Evolutionary conservation across 2,888 invertebrate species (phyloP), one percentile per base, ranked within the genome.

Genomic region (Tenthredo mesomela): DNA sequence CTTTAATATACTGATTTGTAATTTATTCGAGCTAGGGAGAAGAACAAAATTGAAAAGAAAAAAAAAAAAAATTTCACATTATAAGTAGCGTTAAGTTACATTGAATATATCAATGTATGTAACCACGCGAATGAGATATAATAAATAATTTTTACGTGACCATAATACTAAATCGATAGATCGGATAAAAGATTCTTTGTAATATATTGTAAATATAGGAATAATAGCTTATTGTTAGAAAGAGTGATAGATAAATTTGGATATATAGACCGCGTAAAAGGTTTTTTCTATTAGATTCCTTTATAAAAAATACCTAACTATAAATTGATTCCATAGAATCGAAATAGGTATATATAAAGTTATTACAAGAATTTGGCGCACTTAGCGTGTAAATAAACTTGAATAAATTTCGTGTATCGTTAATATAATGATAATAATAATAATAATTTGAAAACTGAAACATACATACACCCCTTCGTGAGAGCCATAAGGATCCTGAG

Each of bases 161-260:
- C 87, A 87, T 88, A 71, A n/a, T n/a, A n/a, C n/a, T n/a, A n/a
- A n/a, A n/a, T 86, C 87, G 87, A 87, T 89, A 90, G 88, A 87
- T 80, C 21, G 40, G 61, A 37, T 54, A 87, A 86, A 90, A 90
- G 89, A 88, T 91, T 91, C 87, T 90, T 90, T 92, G 92, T 93
- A 93, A 90, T 91, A 92, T 92, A 93, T 92, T 92, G 91, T 92
- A 93, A 86, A 93, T 93, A 93, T 93, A 93, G 71, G 25, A 33
- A 90, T 86, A 87, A 88, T 91, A 91, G 92, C 89, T 88, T 90
- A 87, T 87, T 40, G 37, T 80, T 73, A 73, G 43, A 80, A 78
- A 33, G 58, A 80, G 61, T 58, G 50, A 40, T 80, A 80, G 37
- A n/a, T 25, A 71, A 37, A 37, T n/a, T n/a, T 37, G 37, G 25